These are phyloP conservation scores for Amphiduros pacificus DNA, from an alignment of 2,888 invertebrate species.

Conservation along the genomic window DNA sequence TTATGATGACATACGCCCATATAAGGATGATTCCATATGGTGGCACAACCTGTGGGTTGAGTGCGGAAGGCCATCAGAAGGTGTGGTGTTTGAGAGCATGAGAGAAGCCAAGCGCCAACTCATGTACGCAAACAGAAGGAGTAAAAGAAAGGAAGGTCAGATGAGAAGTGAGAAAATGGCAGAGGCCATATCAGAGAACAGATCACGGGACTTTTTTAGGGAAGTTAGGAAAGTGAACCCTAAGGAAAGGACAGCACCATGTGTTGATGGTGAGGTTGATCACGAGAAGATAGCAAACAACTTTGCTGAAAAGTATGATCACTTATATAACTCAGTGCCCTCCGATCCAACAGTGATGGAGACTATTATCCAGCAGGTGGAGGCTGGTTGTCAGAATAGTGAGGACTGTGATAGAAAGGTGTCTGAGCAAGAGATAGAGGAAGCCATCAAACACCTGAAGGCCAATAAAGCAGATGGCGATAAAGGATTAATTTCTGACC, in stretches of 20 bases:
- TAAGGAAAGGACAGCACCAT: not conserved
- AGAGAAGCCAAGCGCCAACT: not conserved
- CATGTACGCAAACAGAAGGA: not conserved
- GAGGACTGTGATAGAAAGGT: not conserved
- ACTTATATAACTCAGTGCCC: not conserved
- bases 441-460: not conserved
- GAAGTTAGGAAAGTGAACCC: not conserved
- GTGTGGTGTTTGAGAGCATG: not conserved
- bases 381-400: not conserved
- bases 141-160: not conserved
- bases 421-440: not conserved
- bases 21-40: not conserved
- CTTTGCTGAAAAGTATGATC: not conserved
- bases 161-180: constrained; percentile 1
- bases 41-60: constrained; percentile 4
- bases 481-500: not conserved
- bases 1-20: not conserved
- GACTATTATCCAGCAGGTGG: not conserved
- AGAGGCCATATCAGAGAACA: not conserved
- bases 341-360: not conserved
- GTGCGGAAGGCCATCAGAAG: not conserved
- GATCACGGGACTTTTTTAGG: not conserved
- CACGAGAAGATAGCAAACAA: not conserved
- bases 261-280: not conserved
- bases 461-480: not conserved